phyloP scores from a whole-genome alignment of 2,888 invertebrate species.

The Tribolium freemani region DNA sequence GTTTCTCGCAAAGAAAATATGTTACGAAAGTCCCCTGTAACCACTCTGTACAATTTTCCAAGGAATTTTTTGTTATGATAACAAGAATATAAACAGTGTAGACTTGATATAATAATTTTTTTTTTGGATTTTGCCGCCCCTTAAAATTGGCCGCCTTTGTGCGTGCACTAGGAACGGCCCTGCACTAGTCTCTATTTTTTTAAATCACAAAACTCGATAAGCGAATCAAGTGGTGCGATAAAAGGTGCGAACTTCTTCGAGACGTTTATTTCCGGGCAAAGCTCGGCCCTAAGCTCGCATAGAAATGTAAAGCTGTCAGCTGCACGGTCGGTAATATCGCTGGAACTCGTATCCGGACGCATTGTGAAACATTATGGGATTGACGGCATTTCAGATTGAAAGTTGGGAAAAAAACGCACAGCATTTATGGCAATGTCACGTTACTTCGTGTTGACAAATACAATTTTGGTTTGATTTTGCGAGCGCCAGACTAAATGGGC shows the following conservation, averaged over 20 bases:
- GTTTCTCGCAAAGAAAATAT: too few relatives aligned
- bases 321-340: conserved; percentile 56
- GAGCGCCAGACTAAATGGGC: conserved; percentile 9
- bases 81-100: too few relatives aligned
- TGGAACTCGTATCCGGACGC: conserved; percentile 56
- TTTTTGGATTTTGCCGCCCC: too few relatives aligned
- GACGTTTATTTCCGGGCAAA: conserved; percentile 54
- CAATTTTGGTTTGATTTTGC: conserved; percentile 21
- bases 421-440: conserved; percentile 38
- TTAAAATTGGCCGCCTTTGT: too few relatives aligned
- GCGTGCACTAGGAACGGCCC: too few relatives aligned
- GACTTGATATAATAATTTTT: too few relatives aligned
- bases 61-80: too few relatives aligned
- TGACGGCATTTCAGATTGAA: conserved; percentile 59
- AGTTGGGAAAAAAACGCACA: conserved; percentile 46
- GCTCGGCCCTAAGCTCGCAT: conserved; percentile 55
- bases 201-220: not conserved
- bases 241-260: conserved; percentile 54
- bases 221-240: conserved; percentile 50
- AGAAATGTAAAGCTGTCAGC: conserved; percentile 61
- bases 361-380: conserved; percentile 54
- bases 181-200: too few relatives aligned
- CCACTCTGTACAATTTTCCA: too few relatives aligned
- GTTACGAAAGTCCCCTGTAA: too few relatives aligned
- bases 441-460: conserved; percentile 30